phyloP scores from a whole-genome alignment of 2,113 vertebrate species.

The Sprattus sprattus region DNA sequence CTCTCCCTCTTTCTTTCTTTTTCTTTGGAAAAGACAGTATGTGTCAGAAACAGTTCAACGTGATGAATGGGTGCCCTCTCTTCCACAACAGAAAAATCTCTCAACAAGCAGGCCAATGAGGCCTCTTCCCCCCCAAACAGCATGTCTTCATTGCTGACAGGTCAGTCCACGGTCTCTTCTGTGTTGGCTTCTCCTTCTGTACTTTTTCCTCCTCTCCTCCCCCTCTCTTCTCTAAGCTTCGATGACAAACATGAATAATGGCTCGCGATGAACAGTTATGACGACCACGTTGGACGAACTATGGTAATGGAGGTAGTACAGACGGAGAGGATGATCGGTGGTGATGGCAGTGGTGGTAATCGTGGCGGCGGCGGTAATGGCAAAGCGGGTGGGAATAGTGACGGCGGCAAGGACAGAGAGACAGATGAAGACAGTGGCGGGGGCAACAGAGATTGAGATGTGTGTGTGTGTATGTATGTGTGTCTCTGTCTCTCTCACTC shows the following conservation, averaged over 20 bases:
- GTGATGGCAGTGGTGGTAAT: background rate
- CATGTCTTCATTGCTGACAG: background rate
- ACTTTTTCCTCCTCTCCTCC: no score
- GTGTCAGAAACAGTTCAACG: background rate
- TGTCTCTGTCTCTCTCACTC: no score
- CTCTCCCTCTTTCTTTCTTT: slow-evolving; percentile 1
- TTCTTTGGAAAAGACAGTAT: background rate
- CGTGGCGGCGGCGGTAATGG: background rate
- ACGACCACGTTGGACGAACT: background rate
- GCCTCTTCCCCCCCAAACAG: background rate
- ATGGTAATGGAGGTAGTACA: background rate
- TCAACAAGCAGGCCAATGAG: background rate
- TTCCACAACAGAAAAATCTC: background rate
- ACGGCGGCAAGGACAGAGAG: background rate
- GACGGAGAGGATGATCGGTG: background rate
- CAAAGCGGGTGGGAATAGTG: background rate
- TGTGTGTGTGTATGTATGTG: slow-evolving; percentile 24
- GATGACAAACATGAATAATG: background rate
- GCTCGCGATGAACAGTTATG: background rate
- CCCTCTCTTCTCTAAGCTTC: background rate
- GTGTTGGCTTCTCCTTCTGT: background rate
- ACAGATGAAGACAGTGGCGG: background rate
- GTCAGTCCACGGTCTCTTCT: background rate
- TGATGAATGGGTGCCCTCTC: background rate
- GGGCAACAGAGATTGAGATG: background rate